A percentile compares a stretch with the other conserved stretches of the same genome.
These are phyloP conservation scores for Zophobas morio DNA, from an alignment of 1,140 invertebrate species.

Conservation along the genomic window DNA sequence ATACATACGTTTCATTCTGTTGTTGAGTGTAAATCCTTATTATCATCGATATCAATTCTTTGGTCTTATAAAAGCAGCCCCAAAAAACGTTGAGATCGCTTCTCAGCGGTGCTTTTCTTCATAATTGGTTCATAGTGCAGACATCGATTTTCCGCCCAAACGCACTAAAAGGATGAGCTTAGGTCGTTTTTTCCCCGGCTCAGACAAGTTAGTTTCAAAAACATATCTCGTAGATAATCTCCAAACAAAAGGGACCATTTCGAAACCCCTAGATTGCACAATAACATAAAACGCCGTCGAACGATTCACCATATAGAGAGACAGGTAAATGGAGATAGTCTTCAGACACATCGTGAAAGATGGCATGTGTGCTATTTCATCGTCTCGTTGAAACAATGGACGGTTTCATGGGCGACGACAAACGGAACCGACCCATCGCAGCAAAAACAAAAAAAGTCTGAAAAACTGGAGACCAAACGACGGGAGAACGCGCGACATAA, in stretches of 20 bases:
- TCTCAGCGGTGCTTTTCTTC: too few species aligned
- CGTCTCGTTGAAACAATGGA: conserved; percentile 39
- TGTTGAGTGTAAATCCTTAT: too few species aligned
- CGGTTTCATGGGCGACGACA: conserved; percentile 29
- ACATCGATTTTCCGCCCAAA: conserved; percentile 30
- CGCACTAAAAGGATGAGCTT: conserved; percentile 49
- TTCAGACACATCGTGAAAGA: conserved; percentile 16
- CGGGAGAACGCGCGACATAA: conserved; percentile 54
- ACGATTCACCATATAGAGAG: not conserved
- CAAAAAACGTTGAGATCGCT: too few species aligned
- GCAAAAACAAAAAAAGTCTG: conserved; percentile 9
- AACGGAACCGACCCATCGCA: conserved; percentile 26
- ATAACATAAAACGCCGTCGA: conserved; percentile 16
- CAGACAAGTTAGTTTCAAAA: not conserved
- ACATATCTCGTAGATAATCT: conserved; percentile 30
- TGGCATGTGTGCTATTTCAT: conserved; percentile 35
- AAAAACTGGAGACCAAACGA: conserved; percentile 41
- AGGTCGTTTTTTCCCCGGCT: conserved; percentile 19
- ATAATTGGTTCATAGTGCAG: conserved; percentile 1
- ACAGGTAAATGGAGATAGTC: conserved; percentile 42
- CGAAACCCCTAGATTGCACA: conserved; percentile 2
- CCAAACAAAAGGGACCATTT: conserved; percentile 16
- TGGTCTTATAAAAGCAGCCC: too few species aligned
- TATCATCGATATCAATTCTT: too few species aligned
- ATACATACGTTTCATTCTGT: too few species aligned